These are phyloP conservation scores for Squalus acanthias DNA, from an alignment of 2,797 vertebrate genomes.

Conservation along the genomic window DNA sequence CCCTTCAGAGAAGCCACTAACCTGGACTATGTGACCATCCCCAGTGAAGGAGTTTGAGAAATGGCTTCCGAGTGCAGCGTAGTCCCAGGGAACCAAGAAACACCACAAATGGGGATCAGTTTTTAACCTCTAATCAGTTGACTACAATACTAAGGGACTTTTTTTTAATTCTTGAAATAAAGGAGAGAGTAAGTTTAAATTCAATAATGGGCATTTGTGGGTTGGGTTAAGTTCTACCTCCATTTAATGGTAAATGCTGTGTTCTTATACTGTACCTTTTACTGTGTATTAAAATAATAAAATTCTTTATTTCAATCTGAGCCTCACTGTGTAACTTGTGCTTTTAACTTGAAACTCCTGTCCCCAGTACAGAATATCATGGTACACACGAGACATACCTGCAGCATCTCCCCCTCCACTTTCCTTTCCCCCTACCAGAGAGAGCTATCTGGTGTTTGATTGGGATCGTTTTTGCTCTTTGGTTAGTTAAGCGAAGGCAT, in stretches of 20 bases:
- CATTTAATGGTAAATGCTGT: background rate
- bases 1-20: background rate
- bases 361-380: background rate
- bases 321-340: background rate
- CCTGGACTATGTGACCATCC: background rate
- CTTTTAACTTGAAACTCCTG: background rate
- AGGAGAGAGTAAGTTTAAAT: background rate
- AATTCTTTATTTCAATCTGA: background rate
- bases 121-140: background rate
- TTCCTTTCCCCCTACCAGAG: too few relatives aligned
- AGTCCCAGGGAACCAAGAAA: background rate
- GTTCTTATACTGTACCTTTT: constrained; percentile 20
- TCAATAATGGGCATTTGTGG: background rate
- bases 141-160: background rate
- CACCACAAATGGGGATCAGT: background rate
- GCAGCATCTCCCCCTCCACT: background rate
- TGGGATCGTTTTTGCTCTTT: background rate
- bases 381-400: too few relatives aligned
- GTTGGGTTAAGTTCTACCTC: constrained; percentile 11
- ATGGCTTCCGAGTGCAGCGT: background rate
- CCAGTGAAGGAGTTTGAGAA: background rate
- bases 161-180: background rate
- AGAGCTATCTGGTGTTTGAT: too few relatives aligned
- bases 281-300: constrained; percentile 10
- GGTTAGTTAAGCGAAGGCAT: background rate